Evolutionary conservation across 37 sponge, comb jelly and placozoan genomes (phyloP), one percentile per base, ranked within the genome.

Genomic region (Halichondria panicea): DNA sequence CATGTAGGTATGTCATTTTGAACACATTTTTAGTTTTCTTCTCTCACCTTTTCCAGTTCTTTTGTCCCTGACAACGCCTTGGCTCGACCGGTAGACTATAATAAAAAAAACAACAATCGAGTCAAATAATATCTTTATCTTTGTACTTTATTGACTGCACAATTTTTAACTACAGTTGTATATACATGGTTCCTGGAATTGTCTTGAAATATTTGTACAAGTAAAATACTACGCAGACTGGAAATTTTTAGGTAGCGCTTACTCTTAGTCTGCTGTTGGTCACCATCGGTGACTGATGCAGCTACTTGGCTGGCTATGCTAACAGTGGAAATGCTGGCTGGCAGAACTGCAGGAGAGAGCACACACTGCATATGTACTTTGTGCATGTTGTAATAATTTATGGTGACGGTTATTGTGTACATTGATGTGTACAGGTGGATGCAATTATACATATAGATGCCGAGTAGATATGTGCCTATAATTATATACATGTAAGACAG

Each of bases 31-130:
- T 13, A 30, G 31, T 5, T 4, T 43, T 55, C 27, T 21, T 55
- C 71, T 57, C n/a, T 50, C 15, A 93, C 94, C 91, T 87, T 94
- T 94, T 43, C 95, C 95, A 54, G 95, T 94, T 53, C 78, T 64
- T 30, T 77, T 75, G 81, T 94, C 95, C 30, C 88, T 72, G 3
- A 91, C 83, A 43, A 86, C 64, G 0, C 92, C 92, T 53, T 86
- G 87, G 33, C 69, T 80, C 2, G 87, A 86, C 1, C 86, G 56
- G 58, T 85, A 85, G 41, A 90, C 77, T 74, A 12, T 25, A 63
- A 41, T 5, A 9, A 24, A 45, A 45, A n/a, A 22, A 60, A 8
- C 30, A 7, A 7, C 4, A 56, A 56, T n/a, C n/a, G n/a, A n/a
- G n/a, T n/a, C n/a, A n/a, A n/a, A n/a, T n/a, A n/a, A n/a, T n/a